phyloP scores from a whole-genome alignment of 2,888 invertebrate genomes.

The Pammene aurita region DNA sequence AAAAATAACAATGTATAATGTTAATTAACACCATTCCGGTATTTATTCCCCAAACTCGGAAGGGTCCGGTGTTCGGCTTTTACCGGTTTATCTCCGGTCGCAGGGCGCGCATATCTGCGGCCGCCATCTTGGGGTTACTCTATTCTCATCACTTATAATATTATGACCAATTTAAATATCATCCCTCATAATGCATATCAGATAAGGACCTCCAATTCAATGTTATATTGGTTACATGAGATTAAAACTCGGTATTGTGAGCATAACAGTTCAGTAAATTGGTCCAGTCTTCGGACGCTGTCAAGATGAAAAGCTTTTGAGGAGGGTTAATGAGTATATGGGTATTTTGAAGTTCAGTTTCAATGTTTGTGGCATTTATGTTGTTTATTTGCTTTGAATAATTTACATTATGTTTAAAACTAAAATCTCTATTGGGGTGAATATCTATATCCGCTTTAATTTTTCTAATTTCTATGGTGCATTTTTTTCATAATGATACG shows the following conservation, averaged over 20 bases:
- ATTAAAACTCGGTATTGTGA: background rate
- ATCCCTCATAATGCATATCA: background rate
- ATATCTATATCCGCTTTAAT: no score
- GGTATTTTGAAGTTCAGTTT: constrained; percentile 46
- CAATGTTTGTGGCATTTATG: constrained; percentile 12
- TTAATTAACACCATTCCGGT: constrained; percentile 36
- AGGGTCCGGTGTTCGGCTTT: constrained; percentile 55
- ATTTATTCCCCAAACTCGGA: constrained; percentile 50
- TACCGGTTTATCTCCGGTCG: constrained; percentile 71
- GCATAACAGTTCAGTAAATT: constrained; percentile 48
- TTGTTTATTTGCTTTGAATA: constrained; percentile 14
- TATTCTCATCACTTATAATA: background rate
- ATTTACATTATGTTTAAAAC: background rate
- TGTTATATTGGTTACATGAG: background rate
- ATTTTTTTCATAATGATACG: no score
- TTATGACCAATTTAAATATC: background rate
- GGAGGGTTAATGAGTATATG: constrained; percentile 75
- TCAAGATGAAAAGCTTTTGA: constrained; percentile 78
- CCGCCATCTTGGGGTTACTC: constrained; percentile 68
- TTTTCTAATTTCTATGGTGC: no score
- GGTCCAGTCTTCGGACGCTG: constrained; percentile 68
- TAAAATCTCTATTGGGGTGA: no score
- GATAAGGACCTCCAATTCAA: background rate
- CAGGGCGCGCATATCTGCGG: constrained; percentile 74
- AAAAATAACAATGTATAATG: constrained; percentile 26